phyloP scores from a whole-genome alignment of 35 echinoderm and acorn worm genomes.

The Holothuria glaberrima region DNA sequence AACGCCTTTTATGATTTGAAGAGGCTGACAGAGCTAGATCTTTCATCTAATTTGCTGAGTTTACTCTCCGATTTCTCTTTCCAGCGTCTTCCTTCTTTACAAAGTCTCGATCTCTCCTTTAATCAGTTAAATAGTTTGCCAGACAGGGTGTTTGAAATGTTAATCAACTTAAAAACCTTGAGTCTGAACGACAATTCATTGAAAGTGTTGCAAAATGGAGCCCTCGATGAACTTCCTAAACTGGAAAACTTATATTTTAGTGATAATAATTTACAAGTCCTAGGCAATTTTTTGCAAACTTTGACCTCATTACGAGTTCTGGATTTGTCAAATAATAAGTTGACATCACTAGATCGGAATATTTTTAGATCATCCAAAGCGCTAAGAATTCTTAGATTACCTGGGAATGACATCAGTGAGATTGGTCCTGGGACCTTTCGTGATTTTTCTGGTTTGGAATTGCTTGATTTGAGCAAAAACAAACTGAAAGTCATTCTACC shows the following conservation, averaged over 20 bases:
- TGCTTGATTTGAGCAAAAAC: slow-evolving; percentile 17
- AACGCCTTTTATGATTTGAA: neutral
- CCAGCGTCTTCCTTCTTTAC: neutral
- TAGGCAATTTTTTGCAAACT: neutral
- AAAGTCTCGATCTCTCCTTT: slow-evolving; percentile 32
- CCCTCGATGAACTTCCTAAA: neutral
- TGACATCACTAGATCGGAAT: slow-evolving; percentile 5
- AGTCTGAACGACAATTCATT: slow-evolving; percentile 36
- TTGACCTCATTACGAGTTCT: neutral
- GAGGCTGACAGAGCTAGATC: neutral
- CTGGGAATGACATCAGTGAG: neutral
- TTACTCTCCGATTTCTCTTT: neutral
- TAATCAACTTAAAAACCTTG: neutral
- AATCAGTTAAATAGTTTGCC: slow-evolving; percentile 20
- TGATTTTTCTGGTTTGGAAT: neutral
- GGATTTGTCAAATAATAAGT: slow-evolving; percentile 22
- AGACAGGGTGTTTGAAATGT: neutral
- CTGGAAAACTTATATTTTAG: slow-evolving; percentile 30
- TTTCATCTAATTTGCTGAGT: slow-evolving; percentile 11
- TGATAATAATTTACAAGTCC: neutral
- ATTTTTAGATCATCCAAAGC: neutral
- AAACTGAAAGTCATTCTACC: neutral
- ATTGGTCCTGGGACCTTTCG: slow-evolving; percentile 2
- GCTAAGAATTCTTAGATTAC: neutral
- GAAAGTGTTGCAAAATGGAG: neutral